Evolutionary conservation across 2,888 invertebrate species (phyloP).

Genomic region (Drosophila falleni): DNA sequence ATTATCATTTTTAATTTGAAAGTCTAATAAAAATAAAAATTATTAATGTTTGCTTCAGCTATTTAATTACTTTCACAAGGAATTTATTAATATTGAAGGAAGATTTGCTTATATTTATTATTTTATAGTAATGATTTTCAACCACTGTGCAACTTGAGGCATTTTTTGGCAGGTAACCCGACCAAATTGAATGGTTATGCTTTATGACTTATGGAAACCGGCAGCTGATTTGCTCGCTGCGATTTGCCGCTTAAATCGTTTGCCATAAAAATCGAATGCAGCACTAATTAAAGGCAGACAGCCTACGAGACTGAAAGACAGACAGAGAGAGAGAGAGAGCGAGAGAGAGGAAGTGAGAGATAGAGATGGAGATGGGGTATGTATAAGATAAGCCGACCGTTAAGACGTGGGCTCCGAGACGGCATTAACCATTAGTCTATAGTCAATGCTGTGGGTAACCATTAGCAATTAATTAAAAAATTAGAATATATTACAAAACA

Average conservation of each 20-base stretch:
- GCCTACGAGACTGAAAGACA: constrained; percentile 1
- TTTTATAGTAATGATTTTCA: neutral
- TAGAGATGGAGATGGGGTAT: constrained; percentile 3
- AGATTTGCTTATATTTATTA: neutral
- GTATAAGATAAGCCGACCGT: constrained; percentile 53
- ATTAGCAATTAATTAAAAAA: constrained; percentile 81
- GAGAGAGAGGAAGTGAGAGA: constrained; percentile 1
- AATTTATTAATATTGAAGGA: too few species aligned
- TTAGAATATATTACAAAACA: constrained; percentile 71
- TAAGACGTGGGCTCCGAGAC: constrained; percentile 49
- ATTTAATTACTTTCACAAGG: too few species aligned
- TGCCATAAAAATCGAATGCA: constrained; percentile 71
- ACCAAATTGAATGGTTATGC: constrained; percentile 76
- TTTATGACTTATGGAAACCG: constrained; percentile 77
- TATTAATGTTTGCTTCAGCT: too few species aligned
- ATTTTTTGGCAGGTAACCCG: constrained; percentile 55
- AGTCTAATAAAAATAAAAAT: too few species aligned
- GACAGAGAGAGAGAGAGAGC: neutral
- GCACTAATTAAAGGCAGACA: constrained; percentile 67
- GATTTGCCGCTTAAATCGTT: constrained; percentile 65
- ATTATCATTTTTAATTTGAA: too few species aligned
- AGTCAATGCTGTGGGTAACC: constrained; percentile 69
- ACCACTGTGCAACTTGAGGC: constrained; percentile 45
- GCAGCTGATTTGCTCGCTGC: constrained; percentile 72
- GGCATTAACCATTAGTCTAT: constrained; percentile 42